Conservation (phyloP, 2,888 invertebrate genomes). For the Entomobrya proxima region DNA sequence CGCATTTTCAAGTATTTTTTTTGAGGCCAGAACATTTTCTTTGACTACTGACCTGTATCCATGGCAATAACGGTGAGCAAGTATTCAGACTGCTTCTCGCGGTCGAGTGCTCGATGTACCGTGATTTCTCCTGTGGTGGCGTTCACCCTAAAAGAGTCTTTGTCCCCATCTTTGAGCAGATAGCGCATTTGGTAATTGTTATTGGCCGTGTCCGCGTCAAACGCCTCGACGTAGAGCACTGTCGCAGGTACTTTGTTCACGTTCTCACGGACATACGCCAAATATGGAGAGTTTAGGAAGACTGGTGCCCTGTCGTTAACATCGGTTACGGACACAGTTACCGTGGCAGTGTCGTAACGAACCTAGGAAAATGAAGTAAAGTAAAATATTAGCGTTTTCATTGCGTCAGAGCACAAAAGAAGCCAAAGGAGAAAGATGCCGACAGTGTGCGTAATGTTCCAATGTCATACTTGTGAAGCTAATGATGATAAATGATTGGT, state of each 20-base stretch:
- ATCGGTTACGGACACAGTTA: constrained; percentile 82
- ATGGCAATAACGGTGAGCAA: constrained; percentile 91
- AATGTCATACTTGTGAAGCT: constrained; percentile 42
- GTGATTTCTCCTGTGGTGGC: constrained; percentile 94
- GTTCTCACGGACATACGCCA: constrained; percentile 95
- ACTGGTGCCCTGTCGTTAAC: constrained; percentile 81
- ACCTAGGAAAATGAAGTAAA: constrained; percentile 75
- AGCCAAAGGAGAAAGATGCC: constrained; percentile 54
- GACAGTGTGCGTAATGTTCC: constrained; percentile 41
- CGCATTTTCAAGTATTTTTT: background rate
- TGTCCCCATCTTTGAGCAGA: constrained; percentile 94
- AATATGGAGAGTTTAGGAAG: constrained; percentile 95
- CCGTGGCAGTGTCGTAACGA: constrained; percentile 84
- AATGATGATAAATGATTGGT: constrained; percentile 58
- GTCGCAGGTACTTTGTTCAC: constrained; percentile 83
- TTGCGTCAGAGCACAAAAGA: background rate
- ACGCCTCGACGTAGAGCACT: constrained; percentile 76
- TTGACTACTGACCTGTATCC: constrained; percentile 88
- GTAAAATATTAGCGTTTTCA: background rate
- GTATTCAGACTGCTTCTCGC: constrained; percentile 90
- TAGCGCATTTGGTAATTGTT: constrained; percentile 90
- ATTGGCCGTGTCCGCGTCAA: constrained; percentile 73
- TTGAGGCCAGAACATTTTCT: too few species aligned
- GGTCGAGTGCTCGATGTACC: constrained; percentile 87
- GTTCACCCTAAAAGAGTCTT: constrained; percentile 93